Evolutionary conservation across 2,113 vertebrate genomes (phyloP), one percentile per base, ranked within the genome.

Genomic region (Solea solea): DNA sequence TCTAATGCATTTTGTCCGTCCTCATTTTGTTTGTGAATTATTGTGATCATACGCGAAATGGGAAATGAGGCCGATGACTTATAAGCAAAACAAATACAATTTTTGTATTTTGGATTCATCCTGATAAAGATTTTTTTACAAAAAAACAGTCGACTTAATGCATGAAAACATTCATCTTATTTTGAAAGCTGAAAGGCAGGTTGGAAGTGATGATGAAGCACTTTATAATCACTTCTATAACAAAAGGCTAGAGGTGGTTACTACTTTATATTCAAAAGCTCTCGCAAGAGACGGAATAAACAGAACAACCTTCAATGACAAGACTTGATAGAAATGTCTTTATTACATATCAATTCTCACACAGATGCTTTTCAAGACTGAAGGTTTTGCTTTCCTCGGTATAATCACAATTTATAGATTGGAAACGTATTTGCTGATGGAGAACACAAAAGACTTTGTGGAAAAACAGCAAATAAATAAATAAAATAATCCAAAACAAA

Each of bases 401-500:
- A 57, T 13, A 0, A 27, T 34, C 13, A 40, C 8, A 45, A 34
- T 27, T 9, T 34, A 45, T 13, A 7, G 15, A 48, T 16, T 3
- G 13, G 2, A 27, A 34, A 41, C n/a, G 21, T 4, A 11, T 54
- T 70, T 58, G 9, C 44, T 55, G 39, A 50, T 41, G 21, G 7
- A 64, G 42, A 58, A 34, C 3, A 34, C 3, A 34, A 34, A 34
- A 34, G 0, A 6, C 5, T 34, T 34, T 34, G 2, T 34, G 28
- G 5, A 55, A 34, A 44, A 40, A 67, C 34, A 28, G 42, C 27
- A 2, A 58, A 16, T 1, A 13, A 59, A 61, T 21, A 63, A 4
- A 15, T 12, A 72, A 49, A 64, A 21, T 9, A 25, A 59, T 45
- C 69, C 42, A 72, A 55, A n/a, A 16, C 66, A 73, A 80, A 81